These are phyloP conservation scores for Nebria salina DNA, from an alignment of 2,888 invertebrate species.

Conservation along the genomic window DNA sequence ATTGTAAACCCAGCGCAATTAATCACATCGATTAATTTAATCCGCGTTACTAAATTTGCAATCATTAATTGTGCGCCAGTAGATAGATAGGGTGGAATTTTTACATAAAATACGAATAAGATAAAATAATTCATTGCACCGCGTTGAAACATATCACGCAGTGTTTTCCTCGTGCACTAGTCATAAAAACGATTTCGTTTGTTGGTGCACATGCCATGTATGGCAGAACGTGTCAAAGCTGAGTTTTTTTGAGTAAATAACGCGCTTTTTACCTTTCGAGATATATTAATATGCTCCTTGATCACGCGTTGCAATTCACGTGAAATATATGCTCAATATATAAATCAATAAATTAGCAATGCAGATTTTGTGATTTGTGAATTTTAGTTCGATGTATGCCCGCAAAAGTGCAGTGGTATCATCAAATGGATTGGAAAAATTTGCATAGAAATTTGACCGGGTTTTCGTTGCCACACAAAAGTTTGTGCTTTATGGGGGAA, in stretches of 20 bases:
- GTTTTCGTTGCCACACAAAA: neutral
- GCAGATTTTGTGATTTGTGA: conserved; percentile 9
- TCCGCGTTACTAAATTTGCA: neutral
- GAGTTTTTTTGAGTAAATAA: neutral
- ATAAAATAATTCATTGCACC: neutral
- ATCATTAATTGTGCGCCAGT: neutral
- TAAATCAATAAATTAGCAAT: conserved; percentile 6
- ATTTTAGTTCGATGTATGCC: conserved; percentile 19
- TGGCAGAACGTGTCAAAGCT: neutral
- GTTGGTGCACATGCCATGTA: neutral
- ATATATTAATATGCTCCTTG: neutral
- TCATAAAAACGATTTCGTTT: neutral
- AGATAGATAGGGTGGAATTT: neutral
- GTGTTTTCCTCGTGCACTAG: neutral
- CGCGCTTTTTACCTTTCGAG: neutral
- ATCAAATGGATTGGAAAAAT: neutral
- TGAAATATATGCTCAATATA: neutral
- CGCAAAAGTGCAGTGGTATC: neutral
- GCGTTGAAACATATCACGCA: neutral
- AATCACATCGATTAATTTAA: neutral
- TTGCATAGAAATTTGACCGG: neutral
- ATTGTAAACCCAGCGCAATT: neutral
- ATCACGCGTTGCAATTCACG: neutral
- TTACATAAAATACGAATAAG: neutral
- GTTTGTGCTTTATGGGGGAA: too few relatives aligned